Base-by-base conservation (phyloP, 2,113 vertebrate species). In the Dicrurus megarhynchus region DNA sequence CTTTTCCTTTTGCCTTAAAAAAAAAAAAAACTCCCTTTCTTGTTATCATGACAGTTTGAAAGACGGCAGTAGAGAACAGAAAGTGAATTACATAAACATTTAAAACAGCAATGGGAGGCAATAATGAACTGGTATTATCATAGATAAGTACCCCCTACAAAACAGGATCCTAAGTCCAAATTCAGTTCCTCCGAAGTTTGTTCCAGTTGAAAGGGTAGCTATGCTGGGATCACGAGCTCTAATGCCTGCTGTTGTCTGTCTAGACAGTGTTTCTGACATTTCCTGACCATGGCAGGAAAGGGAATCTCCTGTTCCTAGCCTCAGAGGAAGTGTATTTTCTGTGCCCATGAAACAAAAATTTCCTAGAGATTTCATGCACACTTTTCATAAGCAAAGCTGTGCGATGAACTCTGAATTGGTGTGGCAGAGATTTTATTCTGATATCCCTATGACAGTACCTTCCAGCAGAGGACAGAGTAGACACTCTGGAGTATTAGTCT, bases 181-280 rank as follows among this genome's bases (percentile, higher is more conserved):
- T 47, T 85, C 59, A 80, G 63, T 21, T 96, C 71, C 82, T 94
- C 93, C 74, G 50, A 79, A 83, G 93, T 87, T 84, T 93, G 73
- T 94, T 95, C 60, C 81, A 91, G 84, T 6, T 81, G 56, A 95
- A 89, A 3, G 13, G 30, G 33, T 28, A 84, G 86, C 73, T 89
- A 63, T 52, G 52, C 86, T 74, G 59, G 47, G 89, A 95, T 95
- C 89, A 92, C 24, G 9, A 82, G 94, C 80, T 77, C 56, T 84
- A 87, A 89, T 41, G 59, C 80, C 93, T 81, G 30, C 84, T 84
- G 76, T 11, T 63, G 60, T 65, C 90, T 57, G 92, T 59, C 83
- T 74, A 90, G 86, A 89, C 89, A 92, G 71, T 0, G 0, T 74
- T 93, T 84, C 76, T 89, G 83, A 87, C 42, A 60, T 71, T 70